Evolutionary conservation across 2,113 vertebrate species (phyloP).

Genomic region (Caracal caracal): DNA sequence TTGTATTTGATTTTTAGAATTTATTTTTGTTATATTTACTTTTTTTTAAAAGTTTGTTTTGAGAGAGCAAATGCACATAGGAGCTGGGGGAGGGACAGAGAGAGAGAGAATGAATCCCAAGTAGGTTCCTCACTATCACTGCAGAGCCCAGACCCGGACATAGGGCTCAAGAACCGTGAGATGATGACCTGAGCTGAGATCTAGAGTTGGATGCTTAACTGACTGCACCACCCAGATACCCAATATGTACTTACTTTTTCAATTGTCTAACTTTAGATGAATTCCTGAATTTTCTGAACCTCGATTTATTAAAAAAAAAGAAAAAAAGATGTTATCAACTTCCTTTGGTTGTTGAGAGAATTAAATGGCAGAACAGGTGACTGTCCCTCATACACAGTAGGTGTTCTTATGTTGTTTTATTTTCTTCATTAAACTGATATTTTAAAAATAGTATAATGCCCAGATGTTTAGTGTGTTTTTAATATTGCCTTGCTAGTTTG

Average conservation of each 20-base stretch:
- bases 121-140: background rate
- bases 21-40: background rate
- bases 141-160: background rate
- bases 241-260: background rate
- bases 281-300: constrained; percentile 8
- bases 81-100: too few species aligned
- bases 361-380: background rate
- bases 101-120: too few species aligned
- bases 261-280: background rate
- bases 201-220: background rate
- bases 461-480: constrained; percentile 8
- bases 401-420: background rate
- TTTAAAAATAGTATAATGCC: background rate
- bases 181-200: background rate
- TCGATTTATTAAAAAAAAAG: background rate
- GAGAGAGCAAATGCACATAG: background rate
- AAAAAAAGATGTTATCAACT: background rate
- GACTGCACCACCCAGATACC: background rate
- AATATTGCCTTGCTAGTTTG: background rate
- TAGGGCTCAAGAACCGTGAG: background rate
- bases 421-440: background rate
- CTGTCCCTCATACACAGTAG: background rate
- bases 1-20: background rate
- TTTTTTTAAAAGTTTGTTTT: background rate
- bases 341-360: background rate